phyloP scores from a whole-genome alignment of 2,888 invertebrate genomes.

The Globia sparganii region DNA sequence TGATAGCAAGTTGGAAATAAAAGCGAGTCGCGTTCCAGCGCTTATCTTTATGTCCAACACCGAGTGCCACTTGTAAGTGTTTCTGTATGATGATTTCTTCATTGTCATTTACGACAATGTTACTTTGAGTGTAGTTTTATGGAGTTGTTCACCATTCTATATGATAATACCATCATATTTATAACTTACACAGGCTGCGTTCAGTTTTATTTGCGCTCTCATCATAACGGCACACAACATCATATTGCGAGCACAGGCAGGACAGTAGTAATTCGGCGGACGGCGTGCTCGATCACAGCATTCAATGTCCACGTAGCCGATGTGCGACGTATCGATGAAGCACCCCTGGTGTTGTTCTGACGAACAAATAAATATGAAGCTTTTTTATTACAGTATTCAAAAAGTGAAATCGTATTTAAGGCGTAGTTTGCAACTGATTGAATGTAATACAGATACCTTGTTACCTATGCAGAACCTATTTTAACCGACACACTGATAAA shows the following conservation, averaged over 20 bases:
- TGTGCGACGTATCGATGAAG: not conserved
- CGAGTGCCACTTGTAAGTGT: constrained; percentile 4
- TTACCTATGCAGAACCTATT: not conserved
- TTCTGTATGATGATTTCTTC: constrained; percentile 27
- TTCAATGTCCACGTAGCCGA: not conserved
- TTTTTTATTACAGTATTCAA: not conserved
- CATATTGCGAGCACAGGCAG: not conserved
- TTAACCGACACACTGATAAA: constrained; percentile 12
- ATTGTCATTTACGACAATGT: constrained; percentile 36
- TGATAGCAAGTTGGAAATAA: constrained; percentile 43
- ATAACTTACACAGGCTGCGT: not conserved
- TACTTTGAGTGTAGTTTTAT: constrained; percentile 29
- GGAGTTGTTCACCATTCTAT: constrained; percentile 1
- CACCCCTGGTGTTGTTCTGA: not conserved
- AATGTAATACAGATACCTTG: not conserved
- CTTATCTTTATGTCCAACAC: constrained; percentile 32
- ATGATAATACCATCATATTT: constrained; percentile 13
- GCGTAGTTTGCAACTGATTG: not conserved
- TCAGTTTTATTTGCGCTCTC: constrained; percentile 15
- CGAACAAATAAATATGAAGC: not conserved
- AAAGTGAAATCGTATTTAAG: not conserved
- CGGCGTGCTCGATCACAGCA: not conserved
- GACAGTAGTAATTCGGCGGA: not conserved
- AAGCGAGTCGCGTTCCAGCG: constrained; percentile 29
- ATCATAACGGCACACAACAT: not conserved